Percentiles rank a stretch among this genome's conserved stretches.
Evolutionary conservation across 2,113 vertebrate genomes (phyloP).

Genomic region (Excalfactoria chinensis): DNA sequence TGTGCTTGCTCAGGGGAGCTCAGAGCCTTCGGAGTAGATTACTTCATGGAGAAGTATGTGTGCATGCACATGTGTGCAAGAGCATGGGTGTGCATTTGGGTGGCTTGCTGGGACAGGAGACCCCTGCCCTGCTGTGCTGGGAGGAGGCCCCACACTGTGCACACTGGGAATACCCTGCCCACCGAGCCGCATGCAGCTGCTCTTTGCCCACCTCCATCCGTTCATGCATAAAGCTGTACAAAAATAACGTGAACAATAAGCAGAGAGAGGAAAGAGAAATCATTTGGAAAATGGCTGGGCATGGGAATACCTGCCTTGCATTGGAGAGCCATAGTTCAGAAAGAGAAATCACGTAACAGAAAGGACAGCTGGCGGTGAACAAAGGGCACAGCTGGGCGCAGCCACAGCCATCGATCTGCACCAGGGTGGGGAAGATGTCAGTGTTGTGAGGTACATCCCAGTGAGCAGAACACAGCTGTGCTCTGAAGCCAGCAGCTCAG

Average conservation of each 20-base stretch:
- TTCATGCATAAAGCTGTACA: background rate
- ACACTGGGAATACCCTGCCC: fast-evolving
- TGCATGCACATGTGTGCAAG: no score
- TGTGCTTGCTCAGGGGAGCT: background rate
- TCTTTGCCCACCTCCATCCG: fast-evolving
- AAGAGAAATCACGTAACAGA: no score
- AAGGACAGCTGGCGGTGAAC: fast-evolving
- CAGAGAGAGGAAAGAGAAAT: background rate
- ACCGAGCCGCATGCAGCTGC: fast-evolving
- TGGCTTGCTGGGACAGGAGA: background rate
- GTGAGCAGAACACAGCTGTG: background rate
- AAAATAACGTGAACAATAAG: fast-evolving
- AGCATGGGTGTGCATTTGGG: fast-evolving
- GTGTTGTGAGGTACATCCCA: background rate
- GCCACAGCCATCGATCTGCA: background rate
- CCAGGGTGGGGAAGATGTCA: background rate
- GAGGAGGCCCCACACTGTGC: background rate
- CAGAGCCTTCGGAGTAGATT: background rate
- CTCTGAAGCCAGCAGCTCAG: background rate
- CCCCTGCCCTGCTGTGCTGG: background rate
- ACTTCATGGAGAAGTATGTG: fast-evolving
- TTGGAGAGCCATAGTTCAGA: no score
- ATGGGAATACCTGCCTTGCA: background rate
- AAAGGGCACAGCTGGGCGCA: background rate
- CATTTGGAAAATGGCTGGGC: background rate